Conservation (phyloP, 2,113 vertebrate species). For the Paradisaea rubra region DNA sequence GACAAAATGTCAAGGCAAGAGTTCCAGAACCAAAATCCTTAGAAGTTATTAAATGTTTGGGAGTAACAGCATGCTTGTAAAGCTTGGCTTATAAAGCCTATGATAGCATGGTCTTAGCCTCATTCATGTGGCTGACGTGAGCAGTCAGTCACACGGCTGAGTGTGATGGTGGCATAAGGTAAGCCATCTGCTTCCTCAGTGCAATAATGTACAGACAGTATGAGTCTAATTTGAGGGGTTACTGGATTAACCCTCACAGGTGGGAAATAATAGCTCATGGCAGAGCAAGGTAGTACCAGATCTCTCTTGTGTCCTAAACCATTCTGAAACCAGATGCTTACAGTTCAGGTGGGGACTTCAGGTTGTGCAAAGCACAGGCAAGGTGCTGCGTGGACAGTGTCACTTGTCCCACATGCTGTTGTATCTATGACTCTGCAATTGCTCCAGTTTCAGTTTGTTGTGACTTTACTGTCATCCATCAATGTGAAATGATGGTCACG, state of each 20-base stretch:
- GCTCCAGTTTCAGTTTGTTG: background rate
- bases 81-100: background rate
- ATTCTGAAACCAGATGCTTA: background rate
- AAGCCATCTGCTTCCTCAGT: background rate
- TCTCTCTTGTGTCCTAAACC: background rate
- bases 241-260: background rate
- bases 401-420: background rate
- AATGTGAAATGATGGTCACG: fast-evolving
- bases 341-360: background rate
- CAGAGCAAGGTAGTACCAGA: background rate
- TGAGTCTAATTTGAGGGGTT: background rate
- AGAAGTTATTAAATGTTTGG: background rate
- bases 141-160: background rate
- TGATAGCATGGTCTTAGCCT: background rate
- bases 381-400: background rate
- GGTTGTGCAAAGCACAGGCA: background rate
- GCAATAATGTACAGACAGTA: background rate
- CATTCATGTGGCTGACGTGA: background rate
- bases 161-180: background rate
- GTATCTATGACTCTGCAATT: background rate
- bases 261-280: background rate
- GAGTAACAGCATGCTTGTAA: background rate
- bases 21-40: background rate
- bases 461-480: background rate
- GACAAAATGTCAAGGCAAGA: slow-evolving; percentile 1